Percentiles rank a stretch among this genome's conserved stretches.
These are phyloP conservation scores for Callopanchax toddi DNA, from an alignment of 2,113 vertebrate species.

Conservation along the genomic window DNA sequence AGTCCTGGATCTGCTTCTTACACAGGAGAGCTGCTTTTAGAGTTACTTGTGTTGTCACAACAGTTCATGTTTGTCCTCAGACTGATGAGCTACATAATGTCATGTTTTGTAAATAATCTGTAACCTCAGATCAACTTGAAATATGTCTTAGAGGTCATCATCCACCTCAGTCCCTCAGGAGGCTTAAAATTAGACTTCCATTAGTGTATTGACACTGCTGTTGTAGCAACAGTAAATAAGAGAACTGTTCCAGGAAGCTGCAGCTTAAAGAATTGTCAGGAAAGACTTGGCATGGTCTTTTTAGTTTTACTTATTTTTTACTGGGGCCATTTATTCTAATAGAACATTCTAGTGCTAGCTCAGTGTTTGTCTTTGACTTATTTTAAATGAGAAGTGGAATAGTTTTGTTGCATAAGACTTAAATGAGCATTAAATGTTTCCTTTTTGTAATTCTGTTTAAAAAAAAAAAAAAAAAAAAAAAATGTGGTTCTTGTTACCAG, in stretches of 20 bases:
- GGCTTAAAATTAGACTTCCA: slow-evolving; percentile 9
- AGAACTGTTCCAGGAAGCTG: not conserved
- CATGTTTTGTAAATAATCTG: not conserved
- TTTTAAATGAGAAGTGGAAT: too few relatives aligned
- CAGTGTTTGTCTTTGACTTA: too few relatives aligned
- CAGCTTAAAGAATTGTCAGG: slow-evolving; percentile 2
- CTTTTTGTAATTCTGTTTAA: too few relatives aligned
- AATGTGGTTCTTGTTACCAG: not conserved
- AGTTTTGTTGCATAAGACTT: too few relatives aligned
- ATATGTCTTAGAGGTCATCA: not conserved
- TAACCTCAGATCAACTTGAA: not conserved
- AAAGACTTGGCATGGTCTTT: not conserved
- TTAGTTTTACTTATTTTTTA: too few relatives aligned
- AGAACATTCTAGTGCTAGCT: too few relatives aligned
- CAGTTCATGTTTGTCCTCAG: too few relatives aligned
- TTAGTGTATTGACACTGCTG: slow-evolving; percentile 24
- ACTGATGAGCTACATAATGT: not conserved
- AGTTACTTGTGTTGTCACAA: not conserved
- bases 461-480: too few relatives aligned
- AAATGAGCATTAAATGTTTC: too few relatives aligned
- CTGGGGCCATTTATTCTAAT: too few relatives aligned
- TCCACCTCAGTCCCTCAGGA: slow-evolving; percentile 11
- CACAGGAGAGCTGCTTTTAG: too few relatives aligned
- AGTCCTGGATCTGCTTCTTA: too few relatives aligned
- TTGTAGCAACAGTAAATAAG: slow-evolving; percentile 36